phyloP scores from a whole-genome alignment of 2,113 vertebrate genomes.

The Ondatra zibethicus region DNA sequence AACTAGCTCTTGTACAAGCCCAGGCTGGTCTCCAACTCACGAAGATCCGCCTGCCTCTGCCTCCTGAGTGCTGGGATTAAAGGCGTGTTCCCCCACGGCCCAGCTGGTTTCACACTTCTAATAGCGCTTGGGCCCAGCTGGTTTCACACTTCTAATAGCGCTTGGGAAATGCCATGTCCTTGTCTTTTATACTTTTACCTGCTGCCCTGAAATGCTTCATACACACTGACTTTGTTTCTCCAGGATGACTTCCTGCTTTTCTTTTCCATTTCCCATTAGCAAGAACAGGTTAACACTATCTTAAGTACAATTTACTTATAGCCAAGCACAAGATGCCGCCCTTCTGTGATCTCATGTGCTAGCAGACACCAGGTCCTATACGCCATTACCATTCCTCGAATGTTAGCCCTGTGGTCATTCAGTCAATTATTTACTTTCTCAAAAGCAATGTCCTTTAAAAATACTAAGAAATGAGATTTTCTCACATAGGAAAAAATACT shows the following conservation, averaged over 20 bases:
- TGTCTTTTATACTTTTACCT: neutral
- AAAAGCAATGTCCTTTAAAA: constrained; percentile 45
- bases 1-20: too few species aligned
- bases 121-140: too few species aligned
- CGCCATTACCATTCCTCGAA: neutral
- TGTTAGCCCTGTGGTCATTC: neutral
- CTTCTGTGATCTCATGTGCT: neutral
- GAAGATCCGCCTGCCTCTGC: too few species aligned
- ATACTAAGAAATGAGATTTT: neutral
- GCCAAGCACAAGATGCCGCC: neutral
- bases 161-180: neutral
- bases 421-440: neutral
- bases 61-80: too few species aligned
- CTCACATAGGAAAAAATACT: neutral
- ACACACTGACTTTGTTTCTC: neutral
- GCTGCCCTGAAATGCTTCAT: neutral
- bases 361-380: neutral
- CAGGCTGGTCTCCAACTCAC: too few species aligned
- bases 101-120: too few species aligned
- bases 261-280: constrained; percentile 10
- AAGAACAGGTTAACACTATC: neutral
- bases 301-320: neutral
- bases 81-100: too few species aligned
- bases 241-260: neutral
- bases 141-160: neutral